Base-by-base conservation (phyloP, 2,113 vertebrate species). In the Amphilophus citrinellus region DNA sequence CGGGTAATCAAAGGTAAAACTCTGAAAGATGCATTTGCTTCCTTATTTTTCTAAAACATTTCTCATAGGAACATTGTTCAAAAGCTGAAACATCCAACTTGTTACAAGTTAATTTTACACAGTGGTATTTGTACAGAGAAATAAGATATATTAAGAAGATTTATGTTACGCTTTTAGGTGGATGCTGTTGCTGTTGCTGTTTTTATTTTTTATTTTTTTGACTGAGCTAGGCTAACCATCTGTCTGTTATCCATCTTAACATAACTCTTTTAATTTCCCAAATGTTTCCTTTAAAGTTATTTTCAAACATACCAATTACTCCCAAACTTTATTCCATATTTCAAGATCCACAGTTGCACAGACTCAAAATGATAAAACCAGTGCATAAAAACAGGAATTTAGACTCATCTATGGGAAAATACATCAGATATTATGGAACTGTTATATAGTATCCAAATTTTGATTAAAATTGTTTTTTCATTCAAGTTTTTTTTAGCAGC, bases 191-290 rank as follows among this genome's bases (percentile, higher is more conserved):
- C 37, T 24, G n/a, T 24, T 13, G 3, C 3, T 4, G 3, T 30
- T 30, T 30, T 30, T 30, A 3, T 30, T 30, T 30, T 30, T 30
- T 3, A 30, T 3, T 30, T 22, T 44, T 66, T 15, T 66, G 9
- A 24, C 3, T 0, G 1, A 50, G 2, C 15, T 17, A 50, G 15
- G 14, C n/a, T 24, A 42, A 66, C n/a, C 0, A 7, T 5, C 6
- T 35, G 35, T 35, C 7, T 35, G 35, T 35, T 35, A 35, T 35
- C 63, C 39, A 66, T 44, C 39, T 44, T 66, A 66, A 47, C 2
- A 0, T 47, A 68, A 68, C 39, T 17, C 39, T 68, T 47, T 68
- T 27, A 68, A 37, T 68, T 47, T 14, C 17, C n/a, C 39, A 66
- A 66, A 47, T 44, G 39, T 22, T 68, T 68, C 14, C 10, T 68